These are phyloP conservation scores for Copsychus sechellarum DNA, from an alignment of 2,113 vertebrate species.

Conservation along the genomic window DNA sequence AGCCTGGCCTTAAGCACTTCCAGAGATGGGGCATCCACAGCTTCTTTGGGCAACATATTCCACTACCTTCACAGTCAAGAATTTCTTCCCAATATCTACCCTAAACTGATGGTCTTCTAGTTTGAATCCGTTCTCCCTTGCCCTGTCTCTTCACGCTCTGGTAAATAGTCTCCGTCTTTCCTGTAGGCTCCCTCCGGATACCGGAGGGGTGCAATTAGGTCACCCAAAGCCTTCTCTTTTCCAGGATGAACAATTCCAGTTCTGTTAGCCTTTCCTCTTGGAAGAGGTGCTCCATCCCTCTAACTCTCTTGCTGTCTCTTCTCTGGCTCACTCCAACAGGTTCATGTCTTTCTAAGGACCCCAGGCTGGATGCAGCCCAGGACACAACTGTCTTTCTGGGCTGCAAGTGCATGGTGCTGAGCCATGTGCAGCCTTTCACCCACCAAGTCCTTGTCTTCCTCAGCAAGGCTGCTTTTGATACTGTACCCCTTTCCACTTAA, in stretches of 20 bases:
- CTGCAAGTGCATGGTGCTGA: background rate
- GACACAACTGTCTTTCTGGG: background rate
- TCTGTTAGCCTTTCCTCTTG: fast-evolving
- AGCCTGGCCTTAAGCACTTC: background rate
- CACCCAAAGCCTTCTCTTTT: background rate
- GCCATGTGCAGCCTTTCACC: background rate
- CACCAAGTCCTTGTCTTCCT: background rate
- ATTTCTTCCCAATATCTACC: background rate
- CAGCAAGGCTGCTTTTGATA: background rate
- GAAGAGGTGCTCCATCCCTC: background rate
- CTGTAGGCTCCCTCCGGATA: background rate
- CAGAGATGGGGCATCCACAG: background rate
- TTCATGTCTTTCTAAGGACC: too few species aligned
- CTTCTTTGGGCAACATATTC: background rate
- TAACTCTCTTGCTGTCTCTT: background rate
- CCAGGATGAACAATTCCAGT: background rate
- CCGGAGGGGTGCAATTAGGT: background rate
- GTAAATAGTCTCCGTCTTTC: background rate
- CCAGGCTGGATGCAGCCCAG: background rate
- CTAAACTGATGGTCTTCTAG: background rate
- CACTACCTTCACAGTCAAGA: background rate
- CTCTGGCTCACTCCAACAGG: background rate
- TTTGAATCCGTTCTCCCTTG: background rate
- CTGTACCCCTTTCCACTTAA: fast-evolving
- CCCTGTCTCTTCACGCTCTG: too few species aligned